Conservation (phyloP, 2,113 vertebrate genomes). For the Lates calcarifer region DNA sequence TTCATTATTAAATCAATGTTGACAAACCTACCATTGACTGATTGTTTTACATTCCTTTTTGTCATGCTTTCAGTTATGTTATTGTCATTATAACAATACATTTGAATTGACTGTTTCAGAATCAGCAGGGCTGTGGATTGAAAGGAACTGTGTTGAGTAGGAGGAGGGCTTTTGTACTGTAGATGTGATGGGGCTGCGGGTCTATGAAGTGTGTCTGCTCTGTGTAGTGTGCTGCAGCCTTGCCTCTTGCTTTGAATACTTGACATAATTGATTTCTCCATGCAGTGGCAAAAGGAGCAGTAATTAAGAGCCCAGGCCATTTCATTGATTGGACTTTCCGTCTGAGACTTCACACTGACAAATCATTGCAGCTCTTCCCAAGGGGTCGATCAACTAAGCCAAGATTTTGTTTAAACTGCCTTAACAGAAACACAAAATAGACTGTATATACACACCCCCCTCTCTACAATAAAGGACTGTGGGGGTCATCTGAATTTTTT, state of each 20-base stretch:
- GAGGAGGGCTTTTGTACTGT: slow-evolving; percentile 52
- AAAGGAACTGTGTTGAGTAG: slow-evolving; percentile 40
- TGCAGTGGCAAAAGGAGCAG: slow-evolving; percentile 87
- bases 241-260: slow-evolving; percentile 74
- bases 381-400: slow-evolving; percentile 82
- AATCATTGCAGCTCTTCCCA: slow-evolving; percentile 85
- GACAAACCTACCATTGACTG: background rate
- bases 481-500: too few relatives aligned
- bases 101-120: slow-evolving; percentile 7
- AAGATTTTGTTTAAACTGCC: slow-evolving; percentile 74
- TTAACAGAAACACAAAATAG: slow-evolving; percentile 48
- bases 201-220: slow-evolving; percentile 65
- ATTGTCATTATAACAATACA: slow-evolving; percentile 19
- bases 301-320: slow-evolving; percentile 91
- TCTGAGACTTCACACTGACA: slow-evolving; percentile 86
- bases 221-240: slow-evolving; percentile 49
- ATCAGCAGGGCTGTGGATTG: background rate
- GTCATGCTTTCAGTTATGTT: slow-evolving; percentile 11
- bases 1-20: slow-evolving; percentile 13
- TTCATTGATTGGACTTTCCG: slow-evolving; percentile 88
- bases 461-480: background rate
- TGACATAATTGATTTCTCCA: slow-evolving; percentile 92
- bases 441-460: background rate
- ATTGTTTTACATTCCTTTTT: slow-evolving; percentile 16
- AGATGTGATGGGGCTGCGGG: slow-evolving; percentile 32